These are phyloP conservation scores for Drosophila parthenogenetica DNA, from an alignment of 2,888 invertebrate genomes.

Conservation along the genomic window DNA sequence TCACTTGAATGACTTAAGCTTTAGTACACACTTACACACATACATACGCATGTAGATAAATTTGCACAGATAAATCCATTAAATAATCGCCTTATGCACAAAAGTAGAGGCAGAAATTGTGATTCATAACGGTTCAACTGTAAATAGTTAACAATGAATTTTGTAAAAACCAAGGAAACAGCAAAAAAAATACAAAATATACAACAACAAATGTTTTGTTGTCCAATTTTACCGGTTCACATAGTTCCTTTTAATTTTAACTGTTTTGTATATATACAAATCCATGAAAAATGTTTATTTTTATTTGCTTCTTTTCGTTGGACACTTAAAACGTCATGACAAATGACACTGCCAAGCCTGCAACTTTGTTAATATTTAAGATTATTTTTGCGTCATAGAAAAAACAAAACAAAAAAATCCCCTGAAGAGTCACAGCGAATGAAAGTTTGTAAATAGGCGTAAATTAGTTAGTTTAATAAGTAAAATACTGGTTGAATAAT, in stretches of 20 bases:
- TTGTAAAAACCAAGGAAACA: constrained; percentile 3
- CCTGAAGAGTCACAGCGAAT: constrained; percentile 11
- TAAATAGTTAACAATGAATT: constrained; percentile 34
- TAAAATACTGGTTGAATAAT: constrained; percentile 60
- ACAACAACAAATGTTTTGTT: constrained; percentile 17
- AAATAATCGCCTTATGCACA: constrained; percentile 25
- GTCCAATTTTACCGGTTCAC: constrained; percentile 24
- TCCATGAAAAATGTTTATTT: constrained; percentile 7
- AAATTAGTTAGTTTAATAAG: constrained; percentile 53
- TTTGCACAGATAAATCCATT: constrained; percentile 8
- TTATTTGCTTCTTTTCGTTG: neutral
- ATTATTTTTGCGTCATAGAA: neutral
- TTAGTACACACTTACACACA: constrained; percentile 39
- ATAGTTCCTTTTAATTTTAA: constrained; percentile 44
- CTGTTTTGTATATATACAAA: constrained; percentile 14
- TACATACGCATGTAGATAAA: constrained; percentile 7
- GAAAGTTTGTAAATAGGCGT: constrained; percentile 55
- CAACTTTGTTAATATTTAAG: neutral
- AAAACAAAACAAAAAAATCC: neutral
- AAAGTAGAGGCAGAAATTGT: constrained; percentile 32
- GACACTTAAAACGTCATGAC: constrained; percentile 19
- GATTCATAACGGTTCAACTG: constrained; percentile 53
- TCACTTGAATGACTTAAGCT: constrained; percentile 66
- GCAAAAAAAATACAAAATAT: no score
- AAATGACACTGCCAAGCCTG: constrained; percentile 42